phyloP scores from a whole-genome alignment of 1,140 invertebrate species.

The Phthorimaea operculella region DNA sequence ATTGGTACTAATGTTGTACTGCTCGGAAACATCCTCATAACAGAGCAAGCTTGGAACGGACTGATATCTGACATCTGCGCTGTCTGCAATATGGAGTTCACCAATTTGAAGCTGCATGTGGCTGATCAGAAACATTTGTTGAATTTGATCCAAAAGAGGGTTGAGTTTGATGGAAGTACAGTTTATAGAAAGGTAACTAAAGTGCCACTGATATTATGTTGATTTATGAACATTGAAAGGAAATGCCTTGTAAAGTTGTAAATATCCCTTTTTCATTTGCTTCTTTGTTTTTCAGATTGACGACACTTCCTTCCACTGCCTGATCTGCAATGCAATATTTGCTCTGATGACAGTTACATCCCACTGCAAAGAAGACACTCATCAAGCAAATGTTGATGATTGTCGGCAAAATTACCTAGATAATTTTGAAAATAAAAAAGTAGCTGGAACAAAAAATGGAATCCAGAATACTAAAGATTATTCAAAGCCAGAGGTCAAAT shows the following conservation, averaged over 20 bases:
- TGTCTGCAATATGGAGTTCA: slow-evolving; percentile 28
- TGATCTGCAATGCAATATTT: slow-evolving; percentile 27
- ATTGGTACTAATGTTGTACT: slow-evolving; percentile 15
- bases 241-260: too few relatives aligned
- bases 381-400: neutral
- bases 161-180: slow-evolving; percentile 19
- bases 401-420: too few relatives aligned
- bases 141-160: slow-evolving; percentile 25
- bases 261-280: too few relatives aligned
- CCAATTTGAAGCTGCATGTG: slow-evolving; percentile 19
- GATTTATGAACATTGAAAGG: too few relatives aligned
- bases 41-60: slow-evolving; percentile 30
- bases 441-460: too few relatives aligned
- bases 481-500: too few relatives aligned
- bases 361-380: slow-evolving; percentile 9
- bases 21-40: slow-evolving; percentile 19
- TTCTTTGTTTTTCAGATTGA: slow-evolving; percentile 19
- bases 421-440: too few relatives aligned
- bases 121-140: slow-evolving; percentile 21
- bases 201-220: too few relatives aligned
- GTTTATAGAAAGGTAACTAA: slow-evolving; percentile 30
- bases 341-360: slow-evolving; percentile 6
- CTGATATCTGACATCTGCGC: slow-evolving; percentile 23
- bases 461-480: too few relatives aligned
- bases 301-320: slow-evolving; percentile 24